phyloP scores from a whole-genome alignment of 2,113 vertebrate genomes.

The Coryphaenoides rupestris region DNA sequence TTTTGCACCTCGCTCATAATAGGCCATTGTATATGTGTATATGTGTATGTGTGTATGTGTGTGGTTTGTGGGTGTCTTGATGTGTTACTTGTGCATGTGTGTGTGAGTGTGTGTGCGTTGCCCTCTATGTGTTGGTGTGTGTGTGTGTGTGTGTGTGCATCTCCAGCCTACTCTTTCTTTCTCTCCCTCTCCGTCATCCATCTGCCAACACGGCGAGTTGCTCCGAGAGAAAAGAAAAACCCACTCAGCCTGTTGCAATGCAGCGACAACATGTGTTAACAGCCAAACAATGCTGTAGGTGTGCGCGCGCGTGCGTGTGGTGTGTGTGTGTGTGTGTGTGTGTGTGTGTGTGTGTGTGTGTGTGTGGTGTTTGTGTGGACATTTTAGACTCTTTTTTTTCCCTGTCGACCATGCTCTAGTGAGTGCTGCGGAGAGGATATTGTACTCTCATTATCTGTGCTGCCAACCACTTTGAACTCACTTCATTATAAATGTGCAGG shows the following conservation, averaged over 20 bases:
- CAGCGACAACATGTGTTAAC: slow-evolving; percentile 11
- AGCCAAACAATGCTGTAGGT: too few species aligned
- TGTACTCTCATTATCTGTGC: too few species aligned
- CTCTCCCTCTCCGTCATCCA: background rate
- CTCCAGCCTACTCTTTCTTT: slow-evolving; percentile 1
- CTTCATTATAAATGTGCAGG: too few species aligned
- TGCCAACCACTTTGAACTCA: too few species aligned
- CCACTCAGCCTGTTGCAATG: slow-evolving; percentile 44
- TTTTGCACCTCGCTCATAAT: slow-evolving; percentile 49
- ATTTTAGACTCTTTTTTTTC: too few species aligned
- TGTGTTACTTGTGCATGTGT: too few species aligned
- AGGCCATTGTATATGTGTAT: slow-evolving; percentile 24
- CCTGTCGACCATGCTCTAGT: too few species aligned
- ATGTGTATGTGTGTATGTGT: background rate
- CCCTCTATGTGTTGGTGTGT: background rate
- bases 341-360: too few species aligned
- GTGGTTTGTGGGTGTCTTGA: background rate
- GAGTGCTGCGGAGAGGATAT: too few species aligned
- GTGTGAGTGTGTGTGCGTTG: background rate
- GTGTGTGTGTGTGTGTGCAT: background rate
- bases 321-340: too few species aligned
- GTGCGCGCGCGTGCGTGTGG: too few species aligned
- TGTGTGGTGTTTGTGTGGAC: too few species aligned
- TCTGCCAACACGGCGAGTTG: slow-evolving; percentile 11
- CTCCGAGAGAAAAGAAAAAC: slow-evolving; percentile 33